Base-by-base conservation (phyloP, 2,113 vertebrate species). In the Epinephelus cyanopodus region DNA sequence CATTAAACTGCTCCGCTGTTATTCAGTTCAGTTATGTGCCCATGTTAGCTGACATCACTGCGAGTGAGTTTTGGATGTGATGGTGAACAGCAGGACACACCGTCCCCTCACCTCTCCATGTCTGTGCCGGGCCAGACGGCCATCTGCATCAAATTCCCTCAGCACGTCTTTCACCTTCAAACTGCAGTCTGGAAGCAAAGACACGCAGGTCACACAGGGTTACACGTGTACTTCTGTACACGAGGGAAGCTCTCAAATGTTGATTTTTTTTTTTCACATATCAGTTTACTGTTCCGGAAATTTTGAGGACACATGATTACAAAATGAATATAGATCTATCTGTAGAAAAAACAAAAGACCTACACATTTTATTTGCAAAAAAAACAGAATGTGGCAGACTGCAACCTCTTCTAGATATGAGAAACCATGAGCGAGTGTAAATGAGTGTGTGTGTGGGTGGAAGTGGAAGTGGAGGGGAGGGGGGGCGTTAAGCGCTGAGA, bases 141-240 rank as follows among this genome's bases (percentile, higher is more conserved):
- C 96, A 57, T 96, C 94, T 73, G 94, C 93, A 5, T 95, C 91
- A 65, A 98, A 97, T 74, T 97, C 95, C 91, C 90, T 94, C 90
- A 98, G 94, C 64, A 98, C 97, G 65, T 98, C 97, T 84, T 97
- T 97, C 90, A 99, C 97, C 89, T 96, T 97, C 92, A 95, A 83
- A 90, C 92, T 96, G 92, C 96, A 96, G 92, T 99, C 98, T 99
- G 94, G 64, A 81, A 45, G 65, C 53, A 86, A 58, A 79, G 80
- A 80, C 27, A 90, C 25, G 74, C 54, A 85, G 61, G 83, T 84
- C 88, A 93, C 58, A 77, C 70, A 82, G 45, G 53, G 25, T 66
- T 6, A 81, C 33, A 61, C n/a, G 42, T 3, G 12, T 47, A 72
- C 17, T 10, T 48, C 50, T 67, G 60, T 29, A 77, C 17, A 25